These are phyloP conservation scores for Glyphotaelius pellucidus DNA, from an alignment of 2,888 invertebrate genomes.

Conservation along the genomic window DNA sequence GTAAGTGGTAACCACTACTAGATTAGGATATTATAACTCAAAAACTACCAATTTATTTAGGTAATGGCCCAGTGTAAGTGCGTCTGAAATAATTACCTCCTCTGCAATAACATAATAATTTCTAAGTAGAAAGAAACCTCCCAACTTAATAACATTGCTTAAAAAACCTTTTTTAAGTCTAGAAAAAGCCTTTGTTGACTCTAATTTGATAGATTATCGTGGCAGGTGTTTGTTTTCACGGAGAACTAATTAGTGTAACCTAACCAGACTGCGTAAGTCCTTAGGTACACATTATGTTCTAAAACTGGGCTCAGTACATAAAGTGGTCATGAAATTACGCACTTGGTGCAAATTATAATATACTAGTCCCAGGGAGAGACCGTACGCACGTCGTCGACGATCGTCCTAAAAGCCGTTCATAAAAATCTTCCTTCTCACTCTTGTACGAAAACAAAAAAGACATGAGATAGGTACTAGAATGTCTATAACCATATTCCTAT, in stretches of 20 bases:
- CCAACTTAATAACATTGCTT: neutral
- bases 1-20: too few relatives aligned
- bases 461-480: too few relatives aligned
- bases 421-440: too few relatives aligned
- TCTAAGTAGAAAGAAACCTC: neutral
- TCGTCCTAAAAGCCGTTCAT: too few relatives aligned
- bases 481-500: too few relatives aligned
- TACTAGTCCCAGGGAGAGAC: too few relatives aligned
- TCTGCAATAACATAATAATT: neutral
- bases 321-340: neutral
- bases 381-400: too few relatives aligned
- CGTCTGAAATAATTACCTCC: neutral
- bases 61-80: neutral
- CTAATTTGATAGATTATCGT: constrained; percentile 2
- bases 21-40: too few relatives aligned
- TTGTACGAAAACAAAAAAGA: too few relatives aligned
- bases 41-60: neutral
- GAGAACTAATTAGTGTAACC: neutral
- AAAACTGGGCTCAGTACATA: neutral
- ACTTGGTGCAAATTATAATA: neutral
- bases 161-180: neutral
- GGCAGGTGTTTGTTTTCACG: neutral
- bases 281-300: neutral
- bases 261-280: neutral
- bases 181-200: neutral